Evolutionary conservation across 2,113 vertebrate species (phyloP), one percentile per base, ranked within the genome.

Genomic region (Hiodon alosoides): DNA sequence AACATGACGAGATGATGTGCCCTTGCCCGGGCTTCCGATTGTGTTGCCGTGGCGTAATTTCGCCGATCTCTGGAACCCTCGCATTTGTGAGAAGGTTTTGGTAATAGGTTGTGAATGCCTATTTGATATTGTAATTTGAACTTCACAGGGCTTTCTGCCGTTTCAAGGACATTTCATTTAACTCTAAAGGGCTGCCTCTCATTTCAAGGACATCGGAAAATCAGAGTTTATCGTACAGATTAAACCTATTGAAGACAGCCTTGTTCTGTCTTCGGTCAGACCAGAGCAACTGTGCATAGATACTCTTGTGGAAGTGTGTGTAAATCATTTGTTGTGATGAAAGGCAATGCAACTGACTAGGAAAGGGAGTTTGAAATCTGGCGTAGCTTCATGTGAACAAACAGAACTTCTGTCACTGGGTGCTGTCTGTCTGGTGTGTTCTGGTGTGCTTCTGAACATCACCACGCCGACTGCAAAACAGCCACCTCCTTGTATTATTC

Each of bases 61-160:
- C 54, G 68, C 73, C 60, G 68, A 14, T 8, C 60, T 73, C 72
- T 73, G 74, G 73, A 78, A 51, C 13, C 55, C 16, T 53, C 51
- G 66, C 17, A 69, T 69, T 68, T 69, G 52, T 65, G 59, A 74
- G 31, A 58, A 13, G 17, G 67, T 48, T 67, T 10, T 4, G 51
- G 50, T 79, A 77, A 78, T 67, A 8, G n/a, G 59, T 77, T 75
- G 72, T 9, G 14, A 14, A 47, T 13, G 72, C 64, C 76, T 53
- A 68, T 73, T 57, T 69, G 64, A 79, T 81, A 78, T 62, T 65
- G 48, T 16, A 47, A 69, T 72, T 71, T 75, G 81, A 64, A 68
- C 74, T 81, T 69, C 13, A 14, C 16, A 31, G 55, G 57, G n/a
- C 55, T 74, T 55, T 47, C n/a, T 69, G 10, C 52, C 53, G 2